phyloP scores from a whole-genome alignment of 2,113 vertebrate species.

The Dendropsophus ebraccatus region DNA sequence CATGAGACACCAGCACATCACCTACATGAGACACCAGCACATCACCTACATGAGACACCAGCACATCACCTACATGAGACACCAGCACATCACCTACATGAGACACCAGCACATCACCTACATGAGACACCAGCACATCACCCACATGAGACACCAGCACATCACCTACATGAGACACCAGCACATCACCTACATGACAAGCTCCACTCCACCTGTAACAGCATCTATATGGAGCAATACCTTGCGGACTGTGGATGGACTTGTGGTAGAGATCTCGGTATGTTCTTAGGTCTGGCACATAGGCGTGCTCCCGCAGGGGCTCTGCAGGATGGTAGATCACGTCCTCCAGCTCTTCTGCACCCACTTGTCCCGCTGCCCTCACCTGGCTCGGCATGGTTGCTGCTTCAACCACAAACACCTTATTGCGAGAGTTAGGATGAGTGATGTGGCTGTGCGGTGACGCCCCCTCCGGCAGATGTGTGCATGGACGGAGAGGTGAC shows the following conservation, averaged over 20 bases:
- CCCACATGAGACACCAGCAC: no score
- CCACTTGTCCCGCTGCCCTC: background rate
- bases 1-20: no score
- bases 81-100: no score
- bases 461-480: background rate
- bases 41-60: no score
- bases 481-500: background rate
- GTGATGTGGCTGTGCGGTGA: no score
- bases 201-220: background rate
- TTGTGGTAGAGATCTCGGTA: conserved; percentile 75
- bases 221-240: conserved; percentile 61
- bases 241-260: conserved; percentile 78
- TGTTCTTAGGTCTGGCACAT: conserved; percentile 74
- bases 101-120: no score
- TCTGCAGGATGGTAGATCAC: conserved; percentile 62
- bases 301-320: conserved; percentile 72
- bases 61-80: no score
- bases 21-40: no score
- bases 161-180: no score
- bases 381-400: conserved; percentile 53
- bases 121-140: no score
- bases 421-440: background rate
- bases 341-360: background rate
- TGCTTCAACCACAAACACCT: background rate
- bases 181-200: no score